Percentiles rank a stretch among this genome's conserved stretches.
Evolutionary conservation across 1,140 invertebrate species (phyloP).

Genomic region (Drosophila elegans): DNA sequence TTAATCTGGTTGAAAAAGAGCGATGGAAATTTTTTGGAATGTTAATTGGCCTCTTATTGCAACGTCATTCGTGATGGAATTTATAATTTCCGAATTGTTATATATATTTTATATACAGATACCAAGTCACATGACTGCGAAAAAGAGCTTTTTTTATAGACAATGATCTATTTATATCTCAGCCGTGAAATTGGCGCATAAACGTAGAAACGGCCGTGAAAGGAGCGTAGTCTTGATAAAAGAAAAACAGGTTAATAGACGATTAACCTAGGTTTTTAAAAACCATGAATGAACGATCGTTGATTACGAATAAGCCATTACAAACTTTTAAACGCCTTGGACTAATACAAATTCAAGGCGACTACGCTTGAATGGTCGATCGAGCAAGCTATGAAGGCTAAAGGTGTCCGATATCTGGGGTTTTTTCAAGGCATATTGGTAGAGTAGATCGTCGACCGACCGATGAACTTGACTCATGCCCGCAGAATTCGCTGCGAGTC

Average conservation of each 20-base stretch:
- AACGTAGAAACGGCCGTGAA: constrained; percentile 55
- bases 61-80: constrained; percentile 30
- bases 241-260: constrained; percentile 28
- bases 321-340: neutral
- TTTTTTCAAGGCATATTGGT: constrained; percentile 16
- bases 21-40: constrained; percentile 26
- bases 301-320: constrained; percentile 4
- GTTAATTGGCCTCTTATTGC: constrained; percentile 14
- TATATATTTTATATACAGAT: constrained; percentile 9
- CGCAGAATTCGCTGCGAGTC: constrained; percentile 8
- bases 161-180: constrained; percentile 57
- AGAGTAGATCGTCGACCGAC: constrained; percentile 34
- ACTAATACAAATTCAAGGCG: constrained; percentile 28
- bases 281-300: constrained; percentile 18
- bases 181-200: constrained; percentile 50
- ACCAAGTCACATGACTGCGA: constrained; percentile 62
- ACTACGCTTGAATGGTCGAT: constrained; percentile 21
- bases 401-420: constrained; percentile 14
- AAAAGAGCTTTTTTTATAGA: constrained; percentile 46
- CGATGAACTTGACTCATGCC: constrained; percentile 48
- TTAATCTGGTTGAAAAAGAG: constrained; percentile 27
- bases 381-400: constrained; percentile 50
- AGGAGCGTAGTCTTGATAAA: neutral
- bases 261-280: neutral
- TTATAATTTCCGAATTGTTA: constrained; percentile 36